Conservation (phyloP, 2,797 vertebrate species). For the Otolemur crassicaudatus region DNA sequence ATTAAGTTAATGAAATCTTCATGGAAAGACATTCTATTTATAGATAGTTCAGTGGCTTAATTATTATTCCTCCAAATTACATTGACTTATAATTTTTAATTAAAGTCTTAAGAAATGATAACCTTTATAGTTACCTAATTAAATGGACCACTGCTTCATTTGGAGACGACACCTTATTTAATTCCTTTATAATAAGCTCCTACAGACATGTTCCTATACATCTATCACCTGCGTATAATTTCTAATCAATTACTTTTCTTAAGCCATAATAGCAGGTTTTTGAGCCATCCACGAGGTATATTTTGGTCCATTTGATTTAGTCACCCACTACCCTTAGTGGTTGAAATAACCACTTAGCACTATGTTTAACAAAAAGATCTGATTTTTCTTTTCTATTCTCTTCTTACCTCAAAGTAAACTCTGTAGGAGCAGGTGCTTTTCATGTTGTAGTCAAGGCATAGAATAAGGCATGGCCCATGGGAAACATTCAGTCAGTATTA, state of each 20-base stretch:
- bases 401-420: background rate
- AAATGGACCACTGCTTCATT: background rate
- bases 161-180: slow-evolving; percentile 30
- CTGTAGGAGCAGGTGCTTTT: background rate
- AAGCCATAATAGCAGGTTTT: background rate
- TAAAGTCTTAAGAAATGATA: slow-evolving; percentile 28
- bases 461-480: background rate
- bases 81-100: slow-evolving; percentile 45
- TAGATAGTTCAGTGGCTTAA: slow-evolving; percentile 55
- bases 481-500: background rate
- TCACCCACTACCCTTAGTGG: background rate
- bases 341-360: background rate
- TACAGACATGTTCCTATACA: background rate
- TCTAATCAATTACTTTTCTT: background rate
- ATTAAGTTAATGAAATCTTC: slow-evolving; percentile 63
- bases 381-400: background rate
- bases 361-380: slow-evolving; percentile 5
- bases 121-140: slow-evolving; percentile 33
- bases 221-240: background rate
- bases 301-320: background rate
- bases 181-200: background rate
- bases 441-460: background rate
- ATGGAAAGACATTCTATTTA: slow-evolving; percentile 54
- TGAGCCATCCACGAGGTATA: background rate
- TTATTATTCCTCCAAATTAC: slow-evolving; percentile 43